Evolutionary conservation across 2,797 vertebrate species (phyloP), one percentile per base, ranked within the genome.

Genomic region (Diceros bicornis): DNA sequence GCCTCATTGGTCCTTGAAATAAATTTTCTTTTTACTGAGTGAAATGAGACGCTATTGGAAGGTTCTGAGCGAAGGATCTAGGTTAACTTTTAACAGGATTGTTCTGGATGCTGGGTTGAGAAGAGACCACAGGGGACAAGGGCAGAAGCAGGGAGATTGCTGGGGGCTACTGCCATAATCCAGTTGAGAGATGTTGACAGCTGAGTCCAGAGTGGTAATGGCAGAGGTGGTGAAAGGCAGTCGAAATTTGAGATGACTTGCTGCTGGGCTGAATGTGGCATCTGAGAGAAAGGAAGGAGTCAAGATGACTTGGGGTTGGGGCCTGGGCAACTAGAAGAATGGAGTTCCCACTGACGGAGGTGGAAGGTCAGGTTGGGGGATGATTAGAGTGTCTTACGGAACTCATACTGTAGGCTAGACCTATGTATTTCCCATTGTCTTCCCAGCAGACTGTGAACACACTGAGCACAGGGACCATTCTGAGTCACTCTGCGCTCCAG

Each of bases 161-260:
- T 3, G 6, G 52, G 32, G 82, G 41, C 50, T 9, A 11, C 0
- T 2, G n/a, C 8, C 2, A 6, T 10, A 1, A 13, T 27, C 32
- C 20, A 21, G n/a, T 1, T 16, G 87, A 47, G 79, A 47, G 50
- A 7, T 12, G 72, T 2, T 11, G 64, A 10, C 2, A 17, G 9
- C 55, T 50, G 7, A 23, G 81, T 16, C 25, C 74, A 21, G 66
- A 32, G 32, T 1, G 64, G 47, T 12, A 3, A 34, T 1, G 13
- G 34, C 0, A 27, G 72, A 21, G 34, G 25, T 1, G 11, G n/a
- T 2, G 13, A 17, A 37, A 23, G 71, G 52, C 0, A 4, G 68
- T 0, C 32, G 52, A 41, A 47, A 11, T 17, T 0, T 1, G 64
- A 47, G 78, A 21, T 37, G 62, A 37, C n/a, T 11, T 88, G 82